Conservation (phyloP, 2,113 vertebrate genomes). For the Daphoenositta chrysoptera region DNA sequence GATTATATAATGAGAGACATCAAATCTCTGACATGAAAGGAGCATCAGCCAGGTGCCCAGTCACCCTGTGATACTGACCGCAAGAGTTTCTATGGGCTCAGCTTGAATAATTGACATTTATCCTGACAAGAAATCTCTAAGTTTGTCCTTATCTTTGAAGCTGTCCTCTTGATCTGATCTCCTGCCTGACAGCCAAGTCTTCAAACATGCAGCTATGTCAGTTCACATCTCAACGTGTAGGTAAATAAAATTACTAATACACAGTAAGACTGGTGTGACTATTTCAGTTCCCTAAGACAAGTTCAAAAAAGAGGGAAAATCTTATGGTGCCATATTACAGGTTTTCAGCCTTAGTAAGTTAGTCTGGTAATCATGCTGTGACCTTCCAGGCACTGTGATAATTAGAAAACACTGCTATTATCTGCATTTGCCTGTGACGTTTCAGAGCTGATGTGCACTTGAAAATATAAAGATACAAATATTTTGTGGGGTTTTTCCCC, state of each 20-base stretch:
- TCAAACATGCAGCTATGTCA: neutral
- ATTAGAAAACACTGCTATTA: neutral
- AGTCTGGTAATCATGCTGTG: neutral
- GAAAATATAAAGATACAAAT: neutral
- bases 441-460: neutral
- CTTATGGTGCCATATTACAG: neutral
- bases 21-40: neutral
- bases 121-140: neutral
- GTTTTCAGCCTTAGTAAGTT: neutral
- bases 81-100: neutral
- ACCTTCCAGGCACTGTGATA: neutral
- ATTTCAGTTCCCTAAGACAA: neutral
- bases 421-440: neutral
- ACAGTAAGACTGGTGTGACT: neutral
- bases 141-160: neutral
- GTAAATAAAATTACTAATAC: neutral
- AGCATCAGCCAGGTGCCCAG: neutral
- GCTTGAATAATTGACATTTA: neutral
- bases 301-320: neutral
- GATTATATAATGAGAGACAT: neutral
- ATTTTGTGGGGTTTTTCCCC: fast-evolving
- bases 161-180: neutral
- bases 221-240: neutral
- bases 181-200: neutral
- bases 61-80: neutral